A percentile compares a stretch with the other conserved stretches of the same genome.
These are phyloP conservation scores for Laterallus jamaicensis DNA, from an alignment of 2,113 vertebrate species.

Conservation along the genomic window DNA sequence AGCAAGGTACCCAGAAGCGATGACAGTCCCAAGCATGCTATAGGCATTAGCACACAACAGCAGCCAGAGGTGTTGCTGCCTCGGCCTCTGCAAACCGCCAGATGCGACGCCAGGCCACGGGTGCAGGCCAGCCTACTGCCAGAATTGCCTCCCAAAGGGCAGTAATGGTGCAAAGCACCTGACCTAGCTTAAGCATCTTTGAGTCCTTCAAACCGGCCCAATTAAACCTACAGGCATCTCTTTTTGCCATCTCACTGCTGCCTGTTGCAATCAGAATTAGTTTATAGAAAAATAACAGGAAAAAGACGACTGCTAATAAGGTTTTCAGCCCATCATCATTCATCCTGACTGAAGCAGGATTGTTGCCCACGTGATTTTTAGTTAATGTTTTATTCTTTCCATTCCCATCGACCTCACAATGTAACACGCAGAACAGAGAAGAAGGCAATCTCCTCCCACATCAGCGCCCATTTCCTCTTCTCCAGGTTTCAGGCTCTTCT, in stretches of 20 bases:
- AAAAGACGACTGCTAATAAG: neutral
- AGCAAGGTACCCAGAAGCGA: neutral
- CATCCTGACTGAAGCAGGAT: neutral
- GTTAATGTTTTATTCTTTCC: neutral
- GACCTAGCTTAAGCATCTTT: neutral
- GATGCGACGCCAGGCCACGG: neutral
- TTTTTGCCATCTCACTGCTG: neutral
- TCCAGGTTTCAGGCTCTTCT: neutral
- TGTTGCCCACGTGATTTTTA: neutral
- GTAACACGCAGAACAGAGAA: neutral
- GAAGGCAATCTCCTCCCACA: neutral
- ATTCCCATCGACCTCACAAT: neutral
- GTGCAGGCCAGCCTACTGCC: neutral
- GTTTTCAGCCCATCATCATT: neutral
- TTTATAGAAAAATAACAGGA: neutral
- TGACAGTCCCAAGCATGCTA: neutral
- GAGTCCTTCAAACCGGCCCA: neutral
- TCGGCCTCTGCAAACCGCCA: neutral
- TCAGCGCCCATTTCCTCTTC: neutral
- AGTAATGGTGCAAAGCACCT: neutral
- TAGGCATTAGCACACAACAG: accelerated
- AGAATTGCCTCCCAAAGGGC: neutral
- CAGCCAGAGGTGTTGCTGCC: neutral
- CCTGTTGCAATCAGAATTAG: neutral
- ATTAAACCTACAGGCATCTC: neutral